Percentiles rank a stretch among this genome's conserved stretches.
These are phyloP conservation scores for Chelonus formosanus DNA, from an alignment of 2,888 invertebrate genomes.

Conservation along the genomic window DNA sequence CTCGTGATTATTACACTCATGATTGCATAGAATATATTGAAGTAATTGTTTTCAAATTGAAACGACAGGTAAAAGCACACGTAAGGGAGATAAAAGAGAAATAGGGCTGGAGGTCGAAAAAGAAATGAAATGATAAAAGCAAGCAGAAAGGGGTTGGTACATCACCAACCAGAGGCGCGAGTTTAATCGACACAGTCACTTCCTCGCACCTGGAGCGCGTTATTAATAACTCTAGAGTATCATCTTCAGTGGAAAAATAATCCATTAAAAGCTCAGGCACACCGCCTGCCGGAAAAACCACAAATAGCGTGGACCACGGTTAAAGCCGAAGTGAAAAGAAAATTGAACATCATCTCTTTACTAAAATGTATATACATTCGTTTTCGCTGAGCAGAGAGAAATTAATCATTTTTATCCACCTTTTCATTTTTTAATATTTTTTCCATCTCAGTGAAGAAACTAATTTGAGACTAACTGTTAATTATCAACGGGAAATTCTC, in stretches of 20 bases:
- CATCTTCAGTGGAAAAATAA: conserved; percentile 34
- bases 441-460: conserved; percentile 7
- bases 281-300: conserved; percentile 15
- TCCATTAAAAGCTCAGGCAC: conserved; percentile 28
- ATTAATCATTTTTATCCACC: conserved; percentile 23
- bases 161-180: conserved; percentile 28
- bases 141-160: conserved; percentile 15
- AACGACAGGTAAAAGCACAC: conserved; percentile 20
- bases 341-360: conserved; percentile 19
- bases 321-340: conserved; percentile 16
- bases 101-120: neutral
- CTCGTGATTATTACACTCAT: neutral
- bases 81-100: conserved; percentile 12
- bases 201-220: conserved; percentile 28
- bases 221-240: conserved; percentile 38
- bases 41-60: conserved; percentile 17
- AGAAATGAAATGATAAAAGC: conserved; percentile 20
- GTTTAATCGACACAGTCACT: conserved; percentile 39
- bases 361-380: conserved; percentile 20
- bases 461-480: conserved; percentile 11
- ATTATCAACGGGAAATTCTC: conserved; percentile 3
- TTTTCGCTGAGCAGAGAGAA: conserved; percentile 9
- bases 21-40: conserved; percentile 2
- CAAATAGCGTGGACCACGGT: conserved; percentile 9
- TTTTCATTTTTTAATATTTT: conserved; percentile 14